A percentile compares a stretch with the other conserved stretches of the same genome.
Conservation (phyloP, 1,140 invertebrate species). For the Araneus ventricosus region DNA sequence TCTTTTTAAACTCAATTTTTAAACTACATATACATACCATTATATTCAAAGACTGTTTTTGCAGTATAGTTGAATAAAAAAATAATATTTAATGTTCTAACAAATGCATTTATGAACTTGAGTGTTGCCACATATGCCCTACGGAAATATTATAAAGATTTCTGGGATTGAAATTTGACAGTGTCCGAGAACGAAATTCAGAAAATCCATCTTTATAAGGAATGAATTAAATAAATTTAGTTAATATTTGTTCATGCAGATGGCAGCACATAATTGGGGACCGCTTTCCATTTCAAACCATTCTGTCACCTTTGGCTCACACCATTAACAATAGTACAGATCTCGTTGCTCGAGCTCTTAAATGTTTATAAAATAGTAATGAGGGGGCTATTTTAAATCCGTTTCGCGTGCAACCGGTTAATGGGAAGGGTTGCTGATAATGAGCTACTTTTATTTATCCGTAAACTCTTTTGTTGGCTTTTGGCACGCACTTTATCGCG, state of each 20-base stretch:
- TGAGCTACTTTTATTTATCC: neutral
- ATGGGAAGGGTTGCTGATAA: neutral
- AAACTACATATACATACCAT: too few relatives aligned
- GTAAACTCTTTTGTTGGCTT: neutral
- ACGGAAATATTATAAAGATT: too few relatives aligned
- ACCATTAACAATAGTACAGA: neutral
- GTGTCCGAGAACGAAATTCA: too few relatives aligned
- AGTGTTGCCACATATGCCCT: too few relatives aligned
- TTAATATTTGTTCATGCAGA: neutral
- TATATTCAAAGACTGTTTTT: too few relatives aligned
- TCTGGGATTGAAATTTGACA: too few relatives aligned
- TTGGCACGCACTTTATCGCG: neutral
- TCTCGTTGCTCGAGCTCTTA: too few relatives aligned
- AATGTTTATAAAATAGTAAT: neutral
- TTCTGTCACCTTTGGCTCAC: neutral
- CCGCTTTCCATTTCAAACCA: neutral
- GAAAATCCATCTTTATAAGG: too few relatives aligned
- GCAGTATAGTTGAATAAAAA: too few relatives aligned
- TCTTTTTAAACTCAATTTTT: too few relatives aligned
- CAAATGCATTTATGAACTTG: too few relatives aligned
- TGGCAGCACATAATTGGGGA: neutral
- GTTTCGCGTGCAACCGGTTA: neutral
- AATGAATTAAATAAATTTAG: neutral
- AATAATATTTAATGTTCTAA: too few relatives aligned
- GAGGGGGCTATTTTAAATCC: neutral